Percentiles rank a stretch among this genome's conserved stretches.
Conservation (phyloP, 2,888 invertebrate genomes). For the Vesta saturnalis region DNA sequence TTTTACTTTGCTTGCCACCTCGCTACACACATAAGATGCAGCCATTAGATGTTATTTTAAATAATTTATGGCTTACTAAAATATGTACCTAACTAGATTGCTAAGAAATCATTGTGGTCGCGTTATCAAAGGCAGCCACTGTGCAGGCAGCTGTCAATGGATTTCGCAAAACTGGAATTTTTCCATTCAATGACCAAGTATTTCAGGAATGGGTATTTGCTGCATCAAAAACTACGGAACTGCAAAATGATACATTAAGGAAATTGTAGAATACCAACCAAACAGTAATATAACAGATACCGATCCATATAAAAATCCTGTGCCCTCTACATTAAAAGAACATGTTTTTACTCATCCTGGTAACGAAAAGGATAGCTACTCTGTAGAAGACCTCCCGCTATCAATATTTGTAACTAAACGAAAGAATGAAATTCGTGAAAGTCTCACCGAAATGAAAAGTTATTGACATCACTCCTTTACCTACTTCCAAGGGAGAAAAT, state of each 20-base stretch:
- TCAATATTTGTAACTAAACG: too few relatives aligned
- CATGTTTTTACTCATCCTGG: too few relatives aligned
- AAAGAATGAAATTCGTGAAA: too few relatives aligned
- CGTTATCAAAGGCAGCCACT: slow-evolving; percentile 5
- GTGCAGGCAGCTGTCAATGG: slow-evolving; percentile 47
- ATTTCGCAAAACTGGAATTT: slow-evolving; percentile 47
- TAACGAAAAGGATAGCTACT: too few relatives aligned
- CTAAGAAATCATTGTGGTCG: not conserved
- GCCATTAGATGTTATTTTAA: slow-evolving; percentile 6
- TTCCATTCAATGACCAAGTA: slow-evolving; percentile 26
- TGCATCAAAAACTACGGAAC: slow-evolving; percentile 15
- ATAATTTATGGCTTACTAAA: not conserved
- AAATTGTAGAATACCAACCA: not conserved
- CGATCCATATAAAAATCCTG: too few relatives aligned
- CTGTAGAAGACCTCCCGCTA: not conserved
- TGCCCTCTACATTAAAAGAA: too few relatives aligned
- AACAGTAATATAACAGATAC: too few relatives aligned
- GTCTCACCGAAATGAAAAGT: not conserved
- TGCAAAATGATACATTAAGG: not conserved
- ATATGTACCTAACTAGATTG: not conserved
- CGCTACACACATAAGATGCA: slow-evolving; percentile 1
- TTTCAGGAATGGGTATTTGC: slow-evolving; percentile 17
- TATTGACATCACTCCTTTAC: not conserved
- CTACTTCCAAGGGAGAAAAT: not conserved
- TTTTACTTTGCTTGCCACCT: not conserved